Percentiles rank a stretch among this genome's conserved stretches.
phyloP scores from a whole-genome alignment of 1,140 invertebrate genomes.

The Macrosteles quadrilineatus region DNA sequence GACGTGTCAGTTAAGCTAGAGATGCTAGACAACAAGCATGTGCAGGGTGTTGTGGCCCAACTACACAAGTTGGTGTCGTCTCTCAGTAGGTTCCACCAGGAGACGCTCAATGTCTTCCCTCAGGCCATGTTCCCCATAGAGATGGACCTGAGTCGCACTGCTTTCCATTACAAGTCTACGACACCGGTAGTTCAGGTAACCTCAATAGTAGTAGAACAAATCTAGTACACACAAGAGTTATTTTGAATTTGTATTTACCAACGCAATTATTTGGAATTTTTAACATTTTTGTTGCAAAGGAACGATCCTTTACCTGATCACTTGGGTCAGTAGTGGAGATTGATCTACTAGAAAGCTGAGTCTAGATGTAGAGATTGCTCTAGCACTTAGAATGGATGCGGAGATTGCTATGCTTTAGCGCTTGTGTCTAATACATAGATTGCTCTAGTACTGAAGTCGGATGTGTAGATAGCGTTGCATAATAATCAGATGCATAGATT shows the following conservation, averaged over 20 bases:
- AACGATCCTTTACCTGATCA: background rate
- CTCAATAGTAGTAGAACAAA: background rate
- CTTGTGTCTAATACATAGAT: too few relatives aligned
- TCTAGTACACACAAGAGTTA: too few relatives aligned
- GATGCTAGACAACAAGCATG: slow-evolving; percentile 96
- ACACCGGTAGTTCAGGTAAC: slow-evolving; percentile 36
- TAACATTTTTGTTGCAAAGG: background rate
- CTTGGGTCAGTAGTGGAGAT: background rate
- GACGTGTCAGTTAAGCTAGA: slow-evolving; percentile 98
- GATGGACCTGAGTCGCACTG: slow-evolving; percentile 88
- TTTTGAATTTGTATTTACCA: background rate
- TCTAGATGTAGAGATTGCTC: too few relatives aligned
- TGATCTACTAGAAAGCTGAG: too few relatives aligned
- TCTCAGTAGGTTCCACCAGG: slow-evolving; percentile 52
- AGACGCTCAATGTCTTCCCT: slow-evolving; percentile 66
- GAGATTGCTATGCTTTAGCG: too few relatives aligned
- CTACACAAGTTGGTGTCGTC: slow-evolving; percentile 68
- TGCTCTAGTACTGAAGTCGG: too few relatives aligned
- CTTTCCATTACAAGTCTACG: slow-evolving; percentile 84
- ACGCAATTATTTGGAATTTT: background rate
- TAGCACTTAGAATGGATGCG: too few relatives aligned
- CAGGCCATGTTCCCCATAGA: slow-evolving; percentile 92
- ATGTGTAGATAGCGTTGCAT: too few relatives aligned
- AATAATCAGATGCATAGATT: too few relatives aligned
- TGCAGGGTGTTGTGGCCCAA: slow-evolving; percentile 89